A percentile compares a stretch with the other conserved stretches of the same genome.
phyloP scores from a whole-genome alignment of 2,888 invertebrate species.

The Andrena bucephala region DNA sequence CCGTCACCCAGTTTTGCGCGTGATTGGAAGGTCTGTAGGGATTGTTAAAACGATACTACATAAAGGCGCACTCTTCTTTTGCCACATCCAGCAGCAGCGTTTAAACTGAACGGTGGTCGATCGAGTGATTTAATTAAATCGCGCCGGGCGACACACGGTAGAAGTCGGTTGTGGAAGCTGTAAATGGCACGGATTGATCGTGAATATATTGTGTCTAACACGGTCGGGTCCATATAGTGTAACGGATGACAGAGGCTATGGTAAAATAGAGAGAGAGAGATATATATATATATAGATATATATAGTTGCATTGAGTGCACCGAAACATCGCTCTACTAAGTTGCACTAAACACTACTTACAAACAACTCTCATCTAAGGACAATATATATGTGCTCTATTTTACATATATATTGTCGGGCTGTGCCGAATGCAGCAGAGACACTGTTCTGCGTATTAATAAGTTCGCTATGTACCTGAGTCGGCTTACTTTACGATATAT shows the following conservation, averaged over 20 bases:
- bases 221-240: conserved; percentile 28
- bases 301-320: conserved; percentile 72
- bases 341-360: conserved; percentile 74
- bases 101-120: neutral
- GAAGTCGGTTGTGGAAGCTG: conserved; percentile 25
- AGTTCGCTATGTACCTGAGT: conserved; percentile 58
- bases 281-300: conserved; percentile 43
- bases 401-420: conserved; percentile 39
- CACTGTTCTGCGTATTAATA: conserved; percentile 67
- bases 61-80: neutral
- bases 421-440: conserved; percentile 60
- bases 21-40: neutral
- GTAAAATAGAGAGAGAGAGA: conserved; percentile 29
- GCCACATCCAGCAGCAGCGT: conserved; percentile 70
- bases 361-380: conserved; percentile 67
- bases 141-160: conserved; percentile 16
- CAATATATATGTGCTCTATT: conserved; percentile 28
- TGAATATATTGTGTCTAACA: conserved; percentile 39
- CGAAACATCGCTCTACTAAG: conserved; percentile 73
- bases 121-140: neutral
- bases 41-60: neutral
- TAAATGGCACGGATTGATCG: conserved; percentile 1
- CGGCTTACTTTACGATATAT: conserved; percentile 59
- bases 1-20: conserved; percentile 54
- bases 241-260: conserved; percentile 57